Evolutionary conservation across 1,140 invertebrate genomes (phyloP).

Genomic region (Lerema accius): DNA sequence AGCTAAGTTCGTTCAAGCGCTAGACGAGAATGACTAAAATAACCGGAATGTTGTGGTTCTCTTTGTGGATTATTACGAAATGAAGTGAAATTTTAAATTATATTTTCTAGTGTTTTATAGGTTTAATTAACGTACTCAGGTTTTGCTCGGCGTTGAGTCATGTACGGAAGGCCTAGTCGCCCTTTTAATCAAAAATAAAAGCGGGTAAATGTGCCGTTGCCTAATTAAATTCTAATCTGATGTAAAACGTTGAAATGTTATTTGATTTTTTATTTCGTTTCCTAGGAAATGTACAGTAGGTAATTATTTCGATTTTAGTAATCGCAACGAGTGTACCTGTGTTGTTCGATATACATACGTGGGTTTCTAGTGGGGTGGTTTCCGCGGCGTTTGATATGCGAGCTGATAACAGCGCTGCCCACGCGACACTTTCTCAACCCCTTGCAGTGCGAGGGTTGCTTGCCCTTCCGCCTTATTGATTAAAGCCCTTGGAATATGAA

Average conservation of each 20-base stretch:
- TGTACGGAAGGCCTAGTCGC: constrained; percentile 16
- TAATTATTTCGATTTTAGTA: not conserved
- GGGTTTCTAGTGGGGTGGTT: constrained; percentile 44
- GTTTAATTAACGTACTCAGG: too few species aligned
- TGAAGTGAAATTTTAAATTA: constrained; percentile 6
- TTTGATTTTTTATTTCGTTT: constrained; percentile 10
- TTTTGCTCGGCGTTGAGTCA: constrained; percentile 10
- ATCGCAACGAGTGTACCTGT: constrained; percentile 1
- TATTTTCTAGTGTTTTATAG: constrained; percentile 5
- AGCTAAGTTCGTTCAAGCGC: constrained; percentile 19
- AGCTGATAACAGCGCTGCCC: constrained; percentile 68
- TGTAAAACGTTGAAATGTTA: constrained; percentile 5
- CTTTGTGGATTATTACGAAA: constrained; percentile 4
- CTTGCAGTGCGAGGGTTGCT: constrained; percentile 67
- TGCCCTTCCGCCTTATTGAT: constrained; percentile 79
- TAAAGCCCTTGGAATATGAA: constrained; percentile 55
- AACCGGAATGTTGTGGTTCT: constrained; percentile 20
- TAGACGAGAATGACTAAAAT: constrained; percentile 30
- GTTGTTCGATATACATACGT: not conserved
- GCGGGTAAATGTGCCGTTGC: constrained; percentile 5
- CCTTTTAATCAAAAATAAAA: constrained; percentile 15
- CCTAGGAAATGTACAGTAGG: not conserved
- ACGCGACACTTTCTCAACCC: constrained; percentile 75
- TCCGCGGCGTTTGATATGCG: constrained; percentile 70
- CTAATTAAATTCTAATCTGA: constrained; percentile 28